These are phyloP conservation scores for Spilarctia lutea DNA, from an alignment of 2,888 invertebrate genomes.

Conservation along the genomic window DNA sequence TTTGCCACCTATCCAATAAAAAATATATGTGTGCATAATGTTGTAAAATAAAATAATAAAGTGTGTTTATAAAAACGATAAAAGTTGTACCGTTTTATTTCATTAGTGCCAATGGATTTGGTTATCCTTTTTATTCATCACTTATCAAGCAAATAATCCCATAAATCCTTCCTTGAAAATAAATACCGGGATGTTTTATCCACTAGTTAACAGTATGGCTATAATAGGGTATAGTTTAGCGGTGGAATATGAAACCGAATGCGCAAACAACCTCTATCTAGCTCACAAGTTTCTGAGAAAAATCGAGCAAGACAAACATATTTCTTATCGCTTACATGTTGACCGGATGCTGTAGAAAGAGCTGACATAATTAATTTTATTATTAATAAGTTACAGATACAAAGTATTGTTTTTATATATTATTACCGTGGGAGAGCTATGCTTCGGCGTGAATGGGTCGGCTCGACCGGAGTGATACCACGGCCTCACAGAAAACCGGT, in stretches of 20 bases:
- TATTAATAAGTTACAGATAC: constrained; percentile 9
- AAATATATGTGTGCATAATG: too few relatives aligned
- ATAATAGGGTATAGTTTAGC: constrained; percentile 13
- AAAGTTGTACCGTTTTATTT: not conserved
- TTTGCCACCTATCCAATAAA: too few relatives aligned
- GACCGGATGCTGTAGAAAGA: constrained; percentile 40
- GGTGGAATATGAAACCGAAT: constrained; percentile 24
- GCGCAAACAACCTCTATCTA: constrained; percentile 30
- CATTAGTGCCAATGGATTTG: not conserved
- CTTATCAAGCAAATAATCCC: not conserved
- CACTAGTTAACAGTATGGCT: not conserved
- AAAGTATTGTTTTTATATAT: not conserved
- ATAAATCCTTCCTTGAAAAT: not conserved
- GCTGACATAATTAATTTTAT: constrained; percentile 38
- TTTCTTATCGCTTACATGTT: constrained; percentile 24
- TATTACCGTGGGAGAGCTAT: too few relatives aligned
- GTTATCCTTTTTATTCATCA: not conserved
- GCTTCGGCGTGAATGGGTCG: too few relatives aligned
- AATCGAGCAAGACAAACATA: constrained; percentile 36
- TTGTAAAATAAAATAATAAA: too few relatives aligned
- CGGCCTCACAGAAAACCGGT: too few relatives aligned
- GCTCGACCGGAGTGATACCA: too few relatives aligned
- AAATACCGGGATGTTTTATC: not conserved
- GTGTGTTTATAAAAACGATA: too few relatives aligned
- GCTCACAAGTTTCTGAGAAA: constrained; percentile 40